Evolutionary conservation across 2,113 vertebrate genomes (phyloP).

Genomic region (Cheilinus undulatus): DNA sequence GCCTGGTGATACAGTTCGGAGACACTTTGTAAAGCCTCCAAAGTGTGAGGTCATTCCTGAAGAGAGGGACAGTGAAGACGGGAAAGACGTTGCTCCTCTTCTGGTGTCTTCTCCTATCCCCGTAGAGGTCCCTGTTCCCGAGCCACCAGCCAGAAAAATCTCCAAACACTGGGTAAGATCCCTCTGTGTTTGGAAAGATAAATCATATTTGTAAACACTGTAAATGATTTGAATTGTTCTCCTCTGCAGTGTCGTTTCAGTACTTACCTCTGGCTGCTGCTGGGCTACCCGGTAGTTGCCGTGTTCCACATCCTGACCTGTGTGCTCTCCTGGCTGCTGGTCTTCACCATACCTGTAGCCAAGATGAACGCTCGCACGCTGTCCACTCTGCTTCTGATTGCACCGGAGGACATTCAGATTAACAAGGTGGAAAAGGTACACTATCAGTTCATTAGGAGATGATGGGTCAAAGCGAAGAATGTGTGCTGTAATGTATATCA

Average conservation of each 20-base stretch:
- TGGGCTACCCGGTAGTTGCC: slow-evolving; percentile 80
- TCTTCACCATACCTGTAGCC: slow-evolving; percentile 85
- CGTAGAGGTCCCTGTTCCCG: slow-evolving; percentile 53
- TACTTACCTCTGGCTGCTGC: slow-evolving; percentile 77
- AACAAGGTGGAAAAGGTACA: slow-evolving; percentile 68
- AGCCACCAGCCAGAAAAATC: neutral
- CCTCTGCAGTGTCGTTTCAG: slow-evolving; percentile 70
- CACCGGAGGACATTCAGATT: slow-evolving; percentile 76
- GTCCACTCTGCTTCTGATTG: slow-evolving; percentile 78
- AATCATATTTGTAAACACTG: too few relatives aligned
- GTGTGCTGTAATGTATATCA: neutral
- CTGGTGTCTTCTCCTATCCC: slow-evolving; percentile 57
- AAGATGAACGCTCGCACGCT: slow-evolving; percentile 82
- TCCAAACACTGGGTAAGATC: slow-evolving; percentile 60
- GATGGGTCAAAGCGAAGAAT: neutral
- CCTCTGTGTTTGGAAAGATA: accelerated
- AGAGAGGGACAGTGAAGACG: slow-evolving; percentile 31
- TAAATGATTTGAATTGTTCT: neutral
- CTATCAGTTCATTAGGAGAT: neutral
- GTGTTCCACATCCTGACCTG: slow-evolving; percentile 84
- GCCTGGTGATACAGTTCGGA: slow-evolving; percentile 48
- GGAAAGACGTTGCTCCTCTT: slow-evolving; percentile 69
- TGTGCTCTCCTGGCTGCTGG: slow-evolving; percentile 82
- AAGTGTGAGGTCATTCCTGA: slow-evolving; percentile 58
- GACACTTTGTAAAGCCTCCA: slow-evolving; percentile 48